Evolutionary conservation across 2,888 invertebrate species (phyloP), one percentile per base, ranked within the genome.

Genomic region (Sericinus montela): DNA sequence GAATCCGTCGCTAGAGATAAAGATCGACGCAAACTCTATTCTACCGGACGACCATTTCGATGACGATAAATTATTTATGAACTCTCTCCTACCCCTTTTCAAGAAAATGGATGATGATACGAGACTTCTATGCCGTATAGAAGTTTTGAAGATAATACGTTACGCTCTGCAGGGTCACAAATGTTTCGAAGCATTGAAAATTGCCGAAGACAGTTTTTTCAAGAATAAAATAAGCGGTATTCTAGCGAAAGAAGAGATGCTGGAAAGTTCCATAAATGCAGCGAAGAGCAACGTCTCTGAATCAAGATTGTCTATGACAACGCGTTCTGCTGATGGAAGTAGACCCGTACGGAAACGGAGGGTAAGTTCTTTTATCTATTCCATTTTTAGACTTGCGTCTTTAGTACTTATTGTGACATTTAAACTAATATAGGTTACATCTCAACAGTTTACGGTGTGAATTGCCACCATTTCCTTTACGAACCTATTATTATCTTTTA

Each of bases 31-130:
- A 0, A 87, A 86, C 51, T 69, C 79, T 0, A 86, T 88, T 1
- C 55, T 86, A 0, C 86, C 88, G 0, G 85, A 85, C 32, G 88
- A 86, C 25, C 79, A 87, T 56, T 85, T 88, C 3, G 78, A 86
- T 19, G 87, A 88, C 11, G 88, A 88, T 29, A 83, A 72, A 51
- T 57, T 83, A 0, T 88, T 88, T 34, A 86, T 88, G 88, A 84
- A 83, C 48, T 87, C 87, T 0, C 55, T 88, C 0, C 60, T 88
- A 37, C 87, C 87, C 0, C 53, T 85, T 3, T 87, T 88, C 35
- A 86, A 84, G 57, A 87, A 86, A 52, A 88, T 87, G 87, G 75
- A 78, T 28, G 87, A 88, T 25, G 86, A 86, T 11, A 88, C 87
- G 0, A 64, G 86, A 48, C 59, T 87, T 0, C 38, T 83, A 0